Evolutionary conservation across 2,888 invertebrate species (phyloP).

Genomic region (Mimumesa dahlbomi): DNA sequence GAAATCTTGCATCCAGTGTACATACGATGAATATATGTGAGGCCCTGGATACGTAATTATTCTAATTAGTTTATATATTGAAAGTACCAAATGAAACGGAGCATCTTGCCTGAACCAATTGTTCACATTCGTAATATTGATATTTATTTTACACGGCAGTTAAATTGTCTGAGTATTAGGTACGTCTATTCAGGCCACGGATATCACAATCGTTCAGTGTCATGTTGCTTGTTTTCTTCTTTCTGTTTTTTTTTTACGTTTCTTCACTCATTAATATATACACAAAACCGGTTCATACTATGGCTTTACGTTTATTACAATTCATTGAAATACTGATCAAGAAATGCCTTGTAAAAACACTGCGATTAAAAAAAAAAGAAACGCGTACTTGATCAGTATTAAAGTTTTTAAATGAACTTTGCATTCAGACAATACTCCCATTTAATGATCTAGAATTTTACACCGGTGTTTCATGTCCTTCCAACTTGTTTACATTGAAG

Average conservation of each 20-base stretch:
- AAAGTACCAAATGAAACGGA: slow-evolving; percentile 36
- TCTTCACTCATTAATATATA: no score
- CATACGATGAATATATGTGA: slow-evolving; percentile 32
- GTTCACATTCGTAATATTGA: not conserved
- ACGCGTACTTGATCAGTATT: not conserved
- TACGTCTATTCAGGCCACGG: not conserved
- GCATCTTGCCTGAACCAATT: slow-evolving; percentile 45
- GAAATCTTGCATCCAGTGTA: slow-evolving; percentile 39
- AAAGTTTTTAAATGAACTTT: not conserved
- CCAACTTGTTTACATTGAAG: slow-evolving; percentile 33
- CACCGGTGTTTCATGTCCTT: slow-evolving; percentile 17
- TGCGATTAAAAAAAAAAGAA: not conserved
- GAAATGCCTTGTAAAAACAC: slow-evolving; percentile 8
- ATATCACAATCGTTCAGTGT: not conserved
- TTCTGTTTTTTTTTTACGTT: no score
- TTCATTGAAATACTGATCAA: not conserved
- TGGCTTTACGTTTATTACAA: no score
- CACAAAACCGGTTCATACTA: no score
- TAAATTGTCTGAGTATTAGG: slow-evolving; percentile 2
- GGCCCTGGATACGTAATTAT: slow-evolving; percentile 67
- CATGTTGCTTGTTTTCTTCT: slow-evolving; percentile 6
- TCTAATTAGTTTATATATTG: slow-evolving; percentile 43
- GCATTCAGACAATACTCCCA: slow-evolving; percentile 12
- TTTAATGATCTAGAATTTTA: slow-evolving; percentile 4
- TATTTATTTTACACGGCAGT: slow-evolving; percentile 14